Evolutionary conservation across 2,113 vertebrate species (phyloP).

Genomic region (Psilopogon haemacephalus): DNA sequence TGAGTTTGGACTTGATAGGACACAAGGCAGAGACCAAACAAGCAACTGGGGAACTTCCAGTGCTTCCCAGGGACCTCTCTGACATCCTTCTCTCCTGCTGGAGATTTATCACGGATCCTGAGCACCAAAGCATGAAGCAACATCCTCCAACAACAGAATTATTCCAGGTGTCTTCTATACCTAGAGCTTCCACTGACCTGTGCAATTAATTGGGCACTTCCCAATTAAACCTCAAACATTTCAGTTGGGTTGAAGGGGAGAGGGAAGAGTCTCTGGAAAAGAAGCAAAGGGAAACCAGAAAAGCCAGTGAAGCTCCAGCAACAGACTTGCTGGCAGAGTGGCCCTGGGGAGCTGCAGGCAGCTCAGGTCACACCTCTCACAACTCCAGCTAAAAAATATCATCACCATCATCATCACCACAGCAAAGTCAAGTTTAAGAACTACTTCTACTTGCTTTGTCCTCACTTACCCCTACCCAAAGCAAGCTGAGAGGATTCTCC

Average conservation of each 20-base stretch:
- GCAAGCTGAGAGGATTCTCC: background rate
- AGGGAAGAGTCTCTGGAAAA: background rate
- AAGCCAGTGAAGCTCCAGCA: background rate
- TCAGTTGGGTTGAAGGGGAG: background rate
- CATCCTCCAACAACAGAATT: background rate
- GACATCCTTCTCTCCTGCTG: background rate
- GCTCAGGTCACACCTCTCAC: background rate
- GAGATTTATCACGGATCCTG: background rate
- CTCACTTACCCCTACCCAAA: background rate
- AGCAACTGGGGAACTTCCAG: background rate
- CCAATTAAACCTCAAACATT: background rate
- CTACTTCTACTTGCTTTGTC: background rate
- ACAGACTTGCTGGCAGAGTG: background rate
- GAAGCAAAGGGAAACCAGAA: background rate
- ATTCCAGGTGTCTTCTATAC: background rate
- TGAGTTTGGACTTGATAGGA: background rate
- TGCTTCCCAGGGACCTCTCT: background rate
- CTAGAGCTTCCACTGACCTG: background rate
- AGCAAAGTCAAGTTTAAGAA: background rate
- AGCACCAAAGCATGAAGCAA: background rate
- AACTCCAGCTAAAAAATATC: background rate
- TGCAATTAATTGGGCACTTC: background rate
- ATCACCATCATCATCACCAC: background rate
- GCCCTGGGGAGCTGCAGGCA: background rate
- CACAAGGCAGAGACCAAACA: background rate